Conservation (phyloP, 2,113 vertebrate genomes). For the Aegithalos caudatus region DNA sequence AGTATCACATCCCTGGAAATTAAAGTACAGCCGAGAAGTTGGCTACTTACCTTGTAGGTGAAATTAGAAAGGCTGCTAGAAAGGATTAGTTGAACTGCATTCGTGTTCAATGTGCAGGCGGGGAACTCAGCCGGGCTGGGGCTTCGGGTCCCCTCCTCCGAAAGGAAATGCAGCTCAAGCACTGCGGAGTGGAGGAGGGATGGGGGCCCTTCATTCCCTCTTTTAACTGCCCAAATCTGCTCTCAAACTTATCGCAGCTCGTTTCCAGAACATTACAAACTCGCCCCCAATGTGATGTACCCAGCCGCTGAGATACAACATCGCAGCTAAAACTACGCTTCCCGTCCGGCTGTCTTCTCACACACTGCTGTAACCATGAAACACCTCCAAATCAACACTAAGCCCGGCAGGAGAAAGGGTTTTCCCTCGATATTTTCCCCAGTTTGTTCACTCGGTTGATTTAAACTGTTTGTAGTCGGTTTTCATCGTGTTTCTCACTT, state of each 20-base stretch:
- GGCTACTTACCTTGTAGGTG: background rate
- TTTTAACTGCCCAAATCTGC: background rate
- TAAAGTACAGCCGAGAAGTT: background rate
- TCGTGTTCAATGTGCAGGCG: fast-evolving
- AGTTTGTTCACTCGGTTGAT: background rate
- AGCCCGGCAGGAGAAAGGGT: background rate
- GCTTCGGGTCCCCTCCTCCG: background rate
- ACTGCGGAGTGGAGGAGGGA: background rate
- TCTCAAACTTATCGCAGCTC: background rate
- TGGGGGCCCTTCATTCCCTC: background rate
- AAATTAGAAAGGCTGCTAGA: background rate
- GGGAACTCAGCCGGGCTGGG: background rate
- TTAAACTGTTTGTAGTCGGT: background rate
- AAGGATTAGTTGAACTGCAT: too few species aligned
- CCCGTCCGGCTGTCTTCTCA: background rate
- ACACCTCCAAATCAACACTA: background rate
- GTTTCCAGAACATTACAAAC: background rate
- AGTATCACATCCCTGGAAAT: background rate
- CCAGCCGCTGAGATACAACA: background rate
- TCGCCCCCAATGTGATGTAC: fast-evolving
- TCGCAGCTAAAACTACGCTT: background rate
- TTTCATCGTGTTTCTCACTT: conserved; percentile 2
- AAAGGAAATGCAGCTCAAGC: background rate
- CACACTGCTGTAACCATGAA: background rate
- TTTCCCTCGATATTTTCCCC: background rate